Base-by-base conservation (phyloP, 2,113 vertebrate species). In the Apaloderma vittatum region DNA sequence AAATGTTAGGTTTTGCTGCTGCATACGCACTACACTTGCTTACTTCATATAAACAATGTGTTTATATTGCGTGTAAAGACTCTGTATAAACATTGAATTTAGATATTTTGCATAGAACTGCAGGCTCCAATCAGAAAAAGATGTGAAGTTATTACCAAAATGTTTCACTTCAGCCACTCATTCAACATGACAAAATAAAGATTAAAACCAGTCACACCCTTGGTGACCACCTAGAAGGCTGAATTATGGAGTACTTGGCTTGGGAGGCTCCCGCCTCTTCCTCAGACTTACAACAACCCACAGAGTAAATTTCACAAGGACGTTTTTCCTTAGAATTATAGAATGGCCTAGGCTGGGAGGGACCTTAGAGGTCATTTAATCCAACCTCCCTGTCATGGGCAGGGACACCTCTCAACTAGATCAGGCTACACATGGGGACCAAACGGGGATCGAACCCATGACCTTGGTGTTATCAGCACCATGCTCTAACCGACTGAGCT, bases 151-250 rank as follows among this genome's bases (percentile, higher is more conserved):
- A 30, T 27, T 54, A 32, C 5, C 43, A 43, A 74, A 7, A 54
- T 0, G 1, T 55, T 87, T 83, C 45, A 23, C 24, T 80, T 81
- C 43, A 77, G 36, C 13, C 27, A 63, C 43, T 62, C 68, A 27
- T 26, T 48, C 40, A 72, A 55, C 11, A 6, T 4, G 15, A 59
- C 21, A 76, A 88, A 79, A 66, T 16, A 34, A 79, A 70, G 20
- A 68, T 21, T 62, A 58, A 65, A 67, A 89, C 63, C 11, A 62
- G 14, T 1, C 2, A 32, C 17, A 54, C 16, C 0, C 0, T 3
- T 59, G 36, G 14, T 15, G 21, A 74, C 12, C 48, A 14, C 30
- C 27, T 36, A 30, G 19, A 49, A 52, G 34, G 32, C 11, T 86
- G 37, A 75, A 65, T 9, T 2, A 5, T 8, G 9, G 34, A n/a